These are phyloP conservation scores for Tetrapedia diversipes DNA, from an alignment of 2,888 invertebrate species.

Conservation along the genomic window DNA sequence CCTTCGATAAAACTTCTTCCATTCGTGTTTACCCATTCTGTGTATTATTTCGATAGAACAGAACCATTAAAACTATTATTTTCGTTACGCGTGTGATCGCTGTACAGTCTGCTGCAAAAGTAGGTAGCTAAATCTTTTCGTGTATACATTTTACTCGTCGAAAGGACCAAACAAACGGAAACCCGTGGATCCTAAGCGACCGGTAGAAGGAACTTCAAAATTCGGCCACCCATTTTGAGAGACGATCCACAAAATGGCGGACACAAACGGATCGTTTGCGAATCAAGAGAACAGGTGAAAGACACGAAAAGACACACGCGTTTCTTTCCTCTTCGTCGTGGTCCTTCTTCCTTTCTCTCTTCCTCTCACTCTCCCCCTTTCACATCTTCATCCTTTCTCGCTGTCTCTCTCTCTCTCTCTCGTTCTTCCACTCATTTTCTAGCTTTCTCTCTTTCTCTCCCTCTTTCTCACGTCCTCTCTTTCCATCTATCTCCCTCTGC, in stretches of 20 bases:
- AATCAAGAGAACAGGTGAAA: slow-evolving; percentile 56
- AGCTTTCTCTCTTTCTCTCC: slow-evolving; percentile 30
- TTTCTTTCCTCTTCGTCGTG: slow-evolving; percentile 63
- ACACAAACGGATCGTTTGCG: slow-evolving; percentile 37
- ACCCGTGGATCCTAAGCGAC: not conserved
- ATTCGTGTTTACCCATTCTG: no score
- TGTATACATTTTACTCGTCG: not conserved
- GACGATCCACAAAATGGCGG: not conserved
- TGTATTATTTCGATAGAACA: no score
- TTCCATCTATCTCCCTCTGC: slow-evolving; percentile 51
- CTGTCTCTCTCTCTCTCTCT: slow-evolving; percentile 33
- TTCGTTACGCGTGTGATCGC: not conserved
- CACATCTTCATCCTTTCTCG: slow-evolving; percentile 32
- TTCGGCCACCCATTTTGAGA: not conserved
- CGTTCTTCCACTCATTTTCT: slow-evolving; percentile 28
- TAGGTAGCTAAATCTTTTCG: not conserved
- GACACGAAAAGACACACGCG: slow-evolving; percentile 55
- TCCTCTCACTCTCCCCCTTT: slow-evolving; percentile 34
- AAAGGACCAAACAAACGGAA: not conserved
- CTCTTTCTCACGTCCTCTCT: slow-evolving; percentile 25
- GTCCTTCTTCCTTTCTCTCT: slow-evolving; percentile 62
- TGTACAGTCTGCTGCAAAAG: not conserved
- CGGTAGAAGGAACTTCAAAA: not conserved
- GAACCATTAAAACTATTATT: no score
- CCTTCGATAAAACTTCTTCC: no score